phyloP scores from a whole-genome alignment of 2,797 vertebrate species.

The Diceros bicornis region DNA sequence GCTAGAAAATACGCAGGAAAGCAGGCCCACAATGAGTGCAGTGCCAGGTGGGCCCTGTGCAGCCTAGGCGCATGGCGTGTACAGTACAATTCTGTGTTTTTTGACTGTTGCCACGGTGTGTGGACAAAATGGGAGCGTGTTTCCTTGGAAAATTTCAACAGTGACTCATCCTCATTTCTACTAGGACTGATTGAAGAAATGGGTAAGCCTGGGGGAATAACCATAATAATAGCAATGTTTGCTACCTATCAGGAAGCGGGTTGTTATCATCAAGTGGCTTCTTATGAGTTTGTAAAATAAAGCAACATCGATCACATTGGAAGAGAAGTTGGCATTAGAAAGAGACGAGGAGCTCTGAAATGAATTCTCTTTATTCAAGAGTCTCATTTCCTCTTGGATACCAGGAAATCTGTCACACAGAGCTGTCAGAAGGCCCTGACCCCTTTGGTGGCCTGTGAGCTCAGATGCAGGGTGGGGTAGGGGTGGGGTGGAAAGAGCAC shows the following conservation, averaged over 20 bases:
- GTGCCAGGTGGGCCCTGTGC: neutral
- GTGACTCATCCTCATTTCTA: constrained; percentile 54
- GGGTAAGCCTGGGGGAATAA: neutral
- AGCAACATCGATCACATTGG: neutral
- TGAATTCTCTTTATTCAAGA: neutral
- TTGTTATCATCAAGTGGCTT: neutral
- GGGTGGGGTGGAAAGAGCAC: neutral
- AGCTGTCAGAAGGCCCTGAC: neutral
- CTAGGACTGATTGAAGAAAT: neutral
- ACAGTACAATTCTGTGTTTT: neutral
- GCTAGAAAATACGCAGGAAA: neutral
- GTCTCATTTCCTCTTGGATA: neutral
- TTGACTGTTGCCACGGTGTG: neutral
- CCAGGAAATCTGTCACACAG: neutral
- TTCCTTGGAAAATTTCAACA: constrained; percentile 69
- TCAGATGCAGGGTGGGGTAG: neutral
- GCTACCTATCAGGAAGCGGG: neutral
- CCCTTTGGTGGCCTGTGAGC: neutral
- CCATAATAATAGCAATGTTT: neutral
- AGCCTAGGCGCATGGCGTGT: accelerated
- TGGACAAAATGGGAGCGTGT: constrained; percentile 39
- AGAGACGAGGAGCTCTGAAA: neutral
- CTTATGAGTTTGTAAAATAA: constrained; percentile 45
- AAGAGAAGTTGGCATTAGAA: constrained; percentile 38
- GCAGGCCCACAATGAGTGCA: neutral